Base-by-base conservation (phyloP, 2,113 vertebrate species). In the Thomomys bottae region DNA sequence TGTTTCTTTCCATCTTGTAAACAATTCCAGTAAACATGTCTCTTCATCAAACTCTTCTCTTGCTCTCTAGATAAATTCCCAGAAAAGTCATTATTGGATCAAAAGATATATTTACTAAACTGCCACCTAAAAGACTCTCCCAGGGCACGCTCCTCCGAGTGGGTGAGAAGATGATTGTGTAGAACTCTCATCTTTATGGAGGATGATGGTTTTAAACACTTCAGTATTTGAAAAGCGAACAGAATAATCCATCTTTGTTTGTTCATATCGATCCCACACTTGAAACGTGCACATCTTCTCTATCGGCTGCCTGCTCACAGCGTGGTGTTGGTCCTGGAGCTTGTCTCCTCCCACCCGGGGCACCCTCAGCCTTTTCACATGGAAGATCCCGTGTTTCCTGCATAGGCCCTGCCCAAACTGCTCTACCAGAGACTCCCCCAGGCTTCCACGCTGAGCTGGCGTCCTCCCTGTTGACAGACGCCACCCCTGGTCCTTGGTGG, bases 71-170 rank as follows among this genome's bases (percentile, higher is more conserved):
- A 87, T 28, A 18, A 67, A 17, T 34, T 86, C 77, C 54, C 76
- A 91, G 45, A 64, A 73, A 87, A 84, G 40, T 57, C 61, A 87
- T 59, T n/a, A 71, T n/a, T 26, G 63, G 49, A 67, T 66, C 49
- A 80, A 84, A 92, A 11, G 32, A 30, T 20, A 42, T 18, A 6
- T 30, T 71, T 57, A 63, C 64, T 89, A 24, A 77, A 49, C 77
- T 54, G 34, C 21, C 57, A 8, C 32, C 72, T 63, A 36, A 78
- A 63, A 82, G 3, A 18, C 7, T 24, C 20, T 66, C 21, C 11
- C 40, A 34, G 40, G 18, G 40, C n/a, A 6, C 0, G 6, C 23
- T 21, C 24, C 2, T n/a, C n/a, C n/a, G n/a, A n/a, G n/a, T n/a
- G n/a, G 30, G 10, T 26, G n/a, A 66, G 54, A 54, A 54, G 11